A percentile compares a stretch with the other conserved stretches of the same genome.
phyloP scores from a whole-genome alignment of 2,888 invertebrate genomes.

The Thymelicus lineola region DNA sequence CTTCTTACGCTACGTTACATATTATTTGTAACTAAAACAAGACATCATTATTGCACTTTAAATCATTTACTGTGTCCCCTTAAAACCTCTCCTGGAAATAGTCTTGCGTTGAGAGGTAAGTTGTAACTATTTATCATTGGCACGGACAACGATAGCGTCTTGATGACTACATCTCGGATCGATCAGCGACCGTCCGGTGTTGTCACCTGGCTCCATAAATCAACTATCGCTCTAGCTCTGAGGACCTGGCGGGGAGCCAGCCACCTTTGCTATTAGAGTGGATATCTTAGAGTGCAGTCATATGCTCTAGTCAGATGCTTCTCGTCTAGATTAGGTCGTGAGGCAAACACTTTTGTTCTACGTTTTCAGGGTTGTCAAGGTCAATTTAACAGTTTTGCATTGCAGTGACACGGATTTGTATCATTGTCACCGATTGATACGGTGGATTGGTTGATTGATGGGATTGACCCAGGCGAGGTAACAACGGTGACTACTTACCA shows the following conservation, averaged over 20 bases:
- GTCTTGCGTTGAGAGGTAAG: not conserved
- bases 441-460: too few species aligned
- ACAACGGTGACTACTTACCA: too few species aligned
- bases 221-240: slow-evolving; percentile 43
- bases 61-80: not conserved
- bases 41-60: too few species aligned
- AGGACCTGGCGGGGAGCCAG: slow-evolving; percentile 54
- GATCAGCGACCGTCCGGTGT: slow-evolving; percentile 27
- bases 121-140: slow-evolving; percentile 25
- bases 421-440: too few species aligned
- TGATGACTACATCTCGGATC: slow-evolving; percentile 25
- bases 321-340: not conserved
- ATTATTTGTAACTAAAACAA: too few species aligned
- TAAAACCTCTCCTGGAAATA: not conserved
- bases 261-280: slow-evolving; percentile 55
- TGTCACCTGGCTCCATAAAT: slow-evolving; percentile 44
- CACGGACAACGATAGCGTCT: slow-evolving; percentile 21
- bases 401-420: too few species aligned
- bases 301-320: slow-evolving; percentile 20
- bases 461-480: too few species aligned
- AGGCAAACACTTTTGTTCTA: not conserved
- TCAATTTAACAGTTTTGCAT: too few species aligned
- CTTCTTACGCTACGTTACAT: too few species aligned
- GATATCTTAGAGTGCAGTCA: slow-evolving; percentile 13
- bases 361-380: not conserved